Conservation (phyloP, 2,797 vertebrate species). For the Sorex maritimensis region DNA sequence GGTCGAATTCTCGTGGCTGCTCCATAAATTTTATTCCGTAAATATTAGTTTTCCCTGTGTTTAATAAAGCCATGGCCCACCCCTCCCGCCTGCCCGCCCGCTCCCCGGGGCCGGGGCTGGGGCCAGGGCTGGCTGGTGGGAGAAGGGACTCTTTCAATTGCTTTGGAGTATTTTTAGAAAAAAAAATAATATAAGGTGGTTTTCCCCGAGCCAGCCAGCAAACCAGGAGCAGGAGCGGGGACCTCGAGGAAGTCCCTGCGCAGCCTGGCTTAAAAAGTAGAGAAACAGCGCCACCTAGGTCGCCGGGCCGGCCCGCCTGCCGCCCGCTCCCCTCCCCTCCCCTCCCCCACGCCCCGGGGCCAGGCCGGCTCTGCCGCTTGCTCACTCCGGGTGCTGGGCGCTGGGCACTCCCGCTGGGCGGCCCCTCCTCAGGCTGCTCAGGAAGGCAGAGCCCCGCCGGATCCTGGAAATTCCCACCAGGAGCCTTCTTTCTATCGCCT, state of each 20-base stretch:
- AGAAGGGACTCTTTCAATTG: slow-evolving; percentile 93
- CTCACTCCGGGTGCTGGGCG: too few species aligned
- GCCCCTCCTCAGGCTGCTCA: slow-evolving; percentile 14
- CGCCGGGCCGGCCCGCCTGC: slow-evolving; percentile 76
- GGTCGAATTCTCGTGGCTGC: slow-evolving; percentile 89
- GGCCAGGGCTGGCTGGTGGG: slow-evolving; percentile 88
- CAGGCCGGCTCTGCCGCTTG: too few species aligned
- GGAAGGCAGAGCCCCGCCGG: neutral
- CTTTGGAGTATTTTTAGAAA: slow-evolving; percentile 93
- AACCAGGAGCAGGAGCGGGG: slow-evolving; percentile 85
- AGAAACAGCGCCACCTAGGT: slow-evolving; percentile 92
- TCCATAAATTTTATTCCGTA: slow-evolving; percentile 93
- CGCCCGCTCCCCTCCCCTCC: neutral
- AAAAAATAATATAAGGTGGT: slow-evolving; percentile 91
- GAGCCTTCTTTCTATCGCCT: neutral
- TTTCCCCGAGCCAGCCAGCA: slow-evolving; percentile 86
- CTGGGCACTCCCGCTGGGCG: neutral
- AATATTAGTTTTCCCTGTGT: slow-evolving; percentile 92
- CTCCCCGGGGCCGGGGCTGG: slow-evolving; percentile 87
- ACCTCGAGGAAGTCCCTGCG: slow-evolving; percentile 90
- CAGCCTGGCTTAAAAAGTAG: slow-evolving; percentile 88
- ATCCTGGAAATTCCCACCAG: slow-evolving; percentile 16
- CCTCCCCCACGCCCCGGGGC: slow-evolving; percentile 19
- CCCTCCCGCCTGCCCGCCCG: slow-evolving; percentile 90
- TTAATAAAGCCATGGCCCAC: slow-evolving; percentile 92